A percentile compares a stretch with the other conserved stretches of the same genome.
phyloP scores from a whole-genome alignment of 2,113 vertebrate genomes.

The Trematocara macrostoma region DNA sequence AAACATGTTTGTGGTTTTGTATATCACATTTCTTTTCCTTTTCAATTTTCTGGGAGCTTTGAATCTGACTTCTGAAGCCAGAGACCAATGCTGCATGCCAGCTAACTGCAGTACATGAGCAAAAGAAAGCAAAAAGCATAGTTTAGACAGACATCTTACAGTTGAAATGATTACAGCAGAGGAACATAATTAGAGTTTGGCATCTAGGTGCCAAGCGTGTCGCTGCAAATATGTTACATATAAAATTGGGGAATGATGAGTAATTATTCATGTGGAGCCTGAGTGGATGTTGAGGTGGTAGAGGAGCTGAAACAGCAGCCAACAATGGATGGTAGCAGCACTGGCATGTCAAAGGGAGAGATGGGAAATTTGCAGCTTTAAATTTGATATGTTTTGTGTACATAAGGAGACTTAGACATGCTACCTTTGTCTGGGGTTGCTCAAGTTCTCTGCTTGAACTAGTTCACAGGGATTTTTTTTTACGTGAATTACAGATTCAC shows the following conservation, averaged over 20 bases:
- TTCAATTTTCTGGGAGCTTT: neutral
- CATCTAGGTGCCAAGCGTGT: neutral
- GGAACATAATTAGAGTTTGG: neutral
- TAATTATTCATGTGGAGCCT: neutral
- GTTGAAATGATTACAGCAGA: neutral
- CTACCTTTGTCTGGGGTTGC: neutral
- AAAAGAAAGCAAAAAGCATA: neutral
- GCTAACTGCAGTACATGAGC: neutral
- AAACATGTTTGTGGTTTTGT: neutral
- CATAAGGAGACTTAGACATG: neutral
- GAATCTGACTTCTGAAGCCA: neutral
- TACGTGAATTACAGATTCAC: neutral
- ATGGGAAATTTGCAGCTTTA: neutral
- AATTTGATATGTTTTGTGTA: neutral
- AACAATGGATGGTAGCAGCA: neutral
- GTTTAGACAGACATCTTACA: neutral
- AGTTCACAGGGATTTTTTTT: neutral
- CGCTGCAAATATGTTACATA: neutral
- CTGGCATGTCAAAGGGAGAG: neutral
- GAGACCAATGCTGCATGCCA: neutral
- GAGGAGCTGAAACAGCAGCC: neutral
- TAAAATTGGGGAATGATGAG: neutral
- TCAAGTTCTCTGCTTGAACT: neutral
- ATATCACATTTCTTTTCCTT: neutral
- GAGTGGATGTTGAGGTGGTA: neutral